These are phyloP conservation scores for Porites lobata DNA, from an alignment of 92 coral and sea anemone genomes.

Conservation along the genomic window DNA sequence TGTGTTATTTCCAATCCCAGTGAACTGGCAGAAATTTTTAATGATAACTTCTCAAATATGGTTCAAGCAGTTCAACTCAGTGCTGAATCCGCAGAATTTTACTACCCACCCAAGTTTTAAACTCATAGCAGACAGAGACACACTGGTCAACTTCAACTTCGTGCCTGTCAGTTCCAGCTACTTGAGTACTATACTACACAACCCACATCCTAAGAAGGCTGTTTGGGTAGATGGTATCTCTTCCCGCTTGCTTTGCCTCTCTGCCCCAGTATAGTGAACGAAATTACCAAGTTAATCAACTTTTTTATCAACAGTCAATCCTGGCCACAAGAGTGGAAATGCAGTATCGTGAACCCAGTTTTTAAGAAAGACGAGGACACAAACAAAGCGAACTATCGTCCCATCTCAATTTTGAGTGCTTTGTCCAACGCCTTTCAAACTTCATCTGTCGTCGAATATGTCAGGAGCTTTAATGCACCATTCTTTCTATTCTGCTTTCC, in stretches of 20 bases:
- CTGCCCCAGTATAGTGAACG: neutral
- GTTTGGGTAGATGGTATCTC: no score
- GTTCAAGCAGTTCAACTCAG: neutral
- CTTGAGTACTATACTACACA: no score
- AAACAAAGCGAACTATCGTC: slow-evolving; percentile 35
- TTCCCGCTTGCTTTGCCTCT: no score
- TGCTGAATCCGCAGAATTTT: neutral
- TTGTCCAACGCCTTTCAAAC: neutral
- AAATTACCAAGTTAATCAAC: neutral
- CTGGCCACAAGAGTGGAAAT: neutral
- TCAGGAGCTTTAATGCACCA: slow-evolving; percentile 62
- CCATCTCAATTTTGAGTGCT: slow-evolving; percentile 50
- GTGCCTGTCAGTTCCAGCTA: no score
- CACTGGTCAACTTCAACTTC: no score
- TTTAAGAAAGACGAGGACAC: slow-evolving; percentile 1
- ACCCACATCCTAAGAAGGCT: no score
- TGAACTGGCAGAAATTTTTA: slow-evolving; percentile 40
- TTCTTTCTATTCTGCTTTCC: slow-evolving; percentile 49
- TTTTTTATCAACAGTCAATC: neutral
- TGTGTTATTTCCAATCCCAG: slow-evolving; percentile 32
- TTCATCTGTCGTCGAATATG: slow-evolving; percentile 10
- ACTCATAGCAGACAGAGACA: no score
- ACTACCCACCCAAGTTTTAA: no score
- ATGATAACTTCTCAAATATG: slow-evolving; percentile 15
- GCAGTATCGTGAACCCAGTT: neutral